Conservation (phyloP, 1,140 invertebrate genomes). For the Himalopsyche phryganea region DNA sequence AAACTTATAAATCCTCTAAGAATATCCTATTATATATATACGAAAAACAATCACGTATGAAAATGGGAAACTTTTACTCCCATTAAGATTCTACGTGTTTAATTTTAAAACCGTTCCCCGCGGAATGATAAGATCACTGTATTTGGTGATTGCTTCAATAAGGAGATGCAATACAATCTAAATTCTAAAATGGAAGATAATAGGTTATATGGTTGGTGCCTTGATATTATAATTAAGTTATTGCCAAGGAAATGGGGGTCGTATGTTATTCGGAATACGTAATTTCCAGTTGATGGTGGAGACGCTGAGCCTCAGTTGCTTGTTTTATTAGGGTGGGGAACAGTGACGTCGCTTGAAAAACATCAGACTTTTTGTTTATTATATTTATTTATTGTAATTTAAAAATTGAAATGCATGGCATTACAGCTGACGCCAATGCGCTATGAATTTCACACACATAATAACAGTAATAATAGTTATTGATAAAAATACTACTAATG, state of each 20-base stretch:
- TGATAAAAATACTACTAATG: too few relatives aligned
- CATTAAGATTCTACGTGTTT: conserved; percentile 26
- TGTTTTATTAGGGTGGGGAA: background rate
- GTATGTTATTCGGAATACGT: conserved; percentile 34
- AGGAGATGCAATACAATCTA: conserved; percentile 27
- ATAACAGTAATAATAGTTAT: too few relatives aligned
- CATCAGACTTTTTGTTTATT: too few relatives aligned
- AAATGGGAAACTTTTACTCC: conserved; percentile 16
- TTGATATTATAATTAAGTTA: conserved; percentile 34
- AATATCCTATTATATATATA: too few relatives aligned
- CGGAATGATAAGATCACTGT: conserved; percentile 6
- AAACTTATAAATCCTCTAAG: too few relatives aligned
- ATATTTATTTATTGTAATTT: too few relatives aligned
- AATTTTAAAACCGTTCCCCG: conserved; percentile 13
- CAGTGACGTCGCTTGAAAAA: too few relatives aligned
- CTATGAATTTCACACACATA: too few relatives aligned
- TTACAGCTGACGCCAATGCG: too few relatives aligned
- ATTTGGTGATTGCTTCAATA: conserved; percentile 1
- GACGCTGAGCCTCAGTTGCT: conserved; percentile 3
- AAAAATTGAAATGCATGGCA: too few relatives aligned
- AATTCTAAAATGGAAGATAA: conserved; percentile 34
- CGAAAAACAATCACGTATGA: too few relatives aligned
- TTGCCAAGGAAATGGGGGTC: conserved; percentile 32
- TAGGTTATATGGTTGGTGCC: conserved; percentile 29
- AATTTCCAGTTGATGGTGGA: conserved; percentile 26